Base-by-base conservation (phyloP, 2,113 vertebrate species). In the Sinocyclocheilus rhinocerous region DNA sequence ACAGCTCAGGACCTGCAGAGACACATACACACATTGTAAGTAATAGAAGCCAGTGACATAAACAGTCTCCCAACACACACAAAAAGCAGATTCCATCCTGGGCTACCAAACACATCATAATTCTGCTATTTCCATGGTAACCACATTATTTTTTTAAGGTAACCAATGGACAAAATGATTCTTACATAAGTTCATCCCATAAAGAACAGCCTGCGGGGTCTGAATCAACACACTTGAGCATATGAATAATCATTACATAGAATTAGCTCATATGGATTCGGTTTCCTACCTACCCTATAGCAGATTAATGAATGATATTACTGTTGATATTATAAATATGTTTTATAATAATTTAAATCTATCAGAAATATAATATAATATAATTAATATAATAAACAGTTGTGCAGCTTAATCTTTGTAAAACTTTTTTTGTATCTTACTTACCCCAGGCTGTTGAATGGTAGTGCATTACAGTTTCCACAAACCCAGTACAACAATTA, bases 41-140 rank as follows among this genome's bases (percentile, higher is more conserved):
- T 29, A 79, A 39, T 6, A 16, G 2, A 80, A 42, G 33, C 13
- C 63, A 70, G 63, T 29, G 24, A 55, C 18, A 20, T 26, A 36
- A 85, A 42, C 33, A 5, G 15, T 59, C 50, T 39, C 12, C 45
- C 15, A 20, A 63, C 63, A n/a, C 63, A n/a, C 20, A 33, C 33
- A 67, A 4, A 11, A 33, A 81, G 57, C 29, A 42, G 50, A 52
- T 84, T 33, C 69, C 69, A 59, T 81, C 26, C 63, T 55, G 50
- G 73, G 69, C 69, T 16, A 42, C 67, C 18, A 20, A 73, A 59
- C 22, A 26, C 69, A 75, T 87, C 85, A 78, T 39, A 79, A 81
- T 83, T 55, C 55, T 89, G 72, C 63, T 57, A 89, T 89, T 89
- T 87, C 88, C 87, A 87, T 89, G 88, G 83, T 42, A 85, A 87